Percentiles rank a stretch among this genome's conserved stretches.
phyloP scores from a whole-genome alignment of 2,113 vertebrate species.

The Mionectes macconnelli region DNA sequence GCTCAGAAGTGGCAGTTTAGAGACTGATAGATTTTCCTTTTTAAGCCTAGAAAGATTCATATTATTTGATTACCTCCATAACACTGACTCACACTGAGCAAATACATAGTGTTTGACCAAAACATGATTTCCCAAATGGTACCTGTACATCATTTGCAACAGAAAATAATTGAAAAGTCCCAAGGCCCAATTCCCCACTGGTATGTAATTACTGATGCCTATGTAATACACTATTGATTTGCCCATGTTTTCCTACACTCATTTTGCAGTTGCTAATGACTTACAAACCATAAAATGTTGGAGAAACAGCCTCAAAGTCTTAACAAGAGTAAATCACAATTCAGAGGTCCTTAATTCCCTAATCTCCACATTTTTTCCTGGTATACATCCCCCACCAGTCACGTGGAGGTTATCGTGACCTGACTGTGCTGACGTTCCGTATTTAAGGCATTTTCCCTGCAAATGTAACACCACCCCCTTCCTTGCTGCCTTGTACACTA shows the following conservation, averaged over 20 bases:
- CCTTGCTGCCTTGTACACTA: background rate
- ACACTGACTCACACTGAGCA: background rate
- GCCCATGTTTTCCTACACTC: background rate
- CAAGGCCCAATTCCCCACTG: background rate
- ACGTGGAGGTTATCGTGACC: background rate
- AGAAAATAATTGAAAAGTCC: constrained; percentile 49
- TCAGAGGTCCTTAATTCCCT: background rate
- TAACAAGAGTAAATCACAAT: background rate
- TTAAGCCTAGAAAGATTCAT: background rate
- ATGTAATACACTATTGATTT: constrained; percentile 44
- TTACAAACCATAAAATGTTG: background rate
- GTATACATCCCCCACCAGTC: background rate
- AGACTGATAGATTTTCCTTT: background rate
- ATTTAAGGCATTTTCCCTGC: background rate
- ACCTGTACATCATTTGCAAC: constrained; percentile 6
- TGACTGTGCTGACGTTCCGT: background rate
- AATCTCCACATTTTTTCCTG: background rate
- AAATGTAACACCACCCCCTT: background rate
- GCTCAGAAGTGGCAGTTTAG: background rate
- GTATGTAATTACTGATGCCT: constrained; percentile 33
- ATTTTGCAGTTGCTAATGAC: constrained; percentile 29
- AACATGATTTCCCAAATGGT: constrained; percentile 49
- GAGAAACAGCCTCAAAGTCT: background rate
- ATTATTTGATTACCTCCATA: constrained; percentile 26
- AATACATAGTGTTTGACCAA: background rate